These are phyloP conservation scores for Onychorhynchus coronatus DNA, from an alignment of 2,113 vertebrate species.

Conservation along the genomic window DNA sequence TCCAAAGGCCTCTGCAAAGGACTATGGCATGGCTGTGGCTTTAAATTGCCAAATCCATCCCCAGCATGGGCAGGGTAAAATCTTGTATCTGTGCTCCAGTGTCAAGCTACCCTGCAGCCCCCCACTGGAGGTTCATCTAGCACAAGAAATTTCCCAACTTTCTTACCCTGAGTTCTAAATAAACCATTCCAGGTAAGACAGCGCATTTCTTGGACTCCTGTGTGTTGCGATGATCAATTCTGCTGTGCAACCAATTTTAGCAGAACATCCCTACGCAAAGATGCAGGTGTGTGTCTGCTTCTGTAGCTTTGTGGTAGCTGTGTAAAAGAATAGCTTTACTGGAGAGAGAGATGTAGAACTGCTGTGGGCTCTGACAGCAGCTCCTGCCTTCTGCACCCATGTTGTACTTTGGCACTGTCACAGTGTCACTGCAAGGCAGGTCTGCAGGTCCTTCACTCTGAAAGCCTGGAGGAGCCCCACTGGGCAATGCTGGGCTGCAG, in stretches of 20 bases:
- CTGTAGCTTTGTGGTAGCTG: not conserved
- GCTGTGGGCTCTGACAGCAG: rapidly evolving
- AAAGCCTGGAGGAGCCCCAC: not conserved
- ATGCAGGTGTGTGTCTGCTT: not conserved
- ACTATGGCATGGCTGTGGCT: not conserved
- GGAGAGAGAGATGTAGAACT: not conserved
- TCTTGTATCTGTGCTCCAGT: not conserved
- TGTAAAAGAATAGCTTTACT: not conserved
- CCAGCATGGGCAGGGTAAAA: not conserved
- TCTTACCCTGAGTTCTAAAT: not conserved
- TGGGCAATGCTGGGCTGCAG: not conserved
- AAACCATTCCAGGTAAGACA: not conserved
- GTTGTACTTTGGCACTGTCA: not conserved
- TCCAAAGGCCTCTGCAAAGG: not conserved
- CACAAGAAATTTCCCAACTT: not conserved
- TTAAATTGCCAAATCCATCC: not conserved
- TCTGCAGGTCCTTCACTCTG: not conserved
- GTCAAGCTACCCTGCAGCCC: not conserved
- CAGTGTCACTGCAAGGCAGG: not conserved
- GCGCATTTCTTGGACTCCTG: not conserved
- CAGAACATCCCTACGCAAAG: not conserved
- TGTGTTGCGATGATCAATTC: not conserved
- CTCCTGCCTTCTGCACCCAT: not conserved
- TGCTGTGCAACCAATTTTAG: not conserved
- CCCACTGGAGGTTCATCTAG: not conserved